A percentile compares a stretch with the other conserved stretches of the same genome.
Conservation (phyloP, 2,888 invertebrate genomes). For the Andrena bucephala region DNA sequence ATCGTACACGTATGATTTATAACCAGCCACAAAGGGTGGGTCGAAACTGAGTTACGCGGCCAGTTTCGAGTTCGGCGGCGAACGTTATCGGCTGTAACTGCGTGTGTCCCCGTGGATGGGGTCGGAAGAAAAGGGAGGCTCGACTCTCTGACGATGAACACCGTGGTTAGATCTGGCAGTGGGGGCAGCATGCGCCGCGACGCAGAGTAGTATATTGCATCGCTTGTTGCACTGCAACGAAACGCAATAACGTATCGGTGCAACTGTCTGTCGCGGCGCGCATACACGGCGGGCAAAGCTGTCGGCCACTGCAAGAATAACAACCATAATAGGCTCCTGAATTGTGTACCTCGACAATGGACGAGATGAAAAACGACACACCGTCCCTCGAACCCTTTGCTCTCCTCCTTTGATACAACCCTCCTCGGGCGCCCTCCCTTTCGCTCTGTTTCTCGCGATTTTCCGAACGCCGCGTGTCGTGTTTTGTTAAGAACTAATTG, state of each 20-base stretch:
- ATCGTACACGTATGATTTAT: slow-evolving; percentile 29
- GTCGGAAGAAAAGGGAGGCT: slow-evolving; percentile 21
- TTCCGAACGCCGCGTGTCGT: not conserved
- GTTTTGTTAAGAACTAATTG: too few species aligned
- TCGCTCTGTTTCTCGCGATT: not conserved
- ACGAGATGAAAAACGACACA: slow-evolving; percentile 72
- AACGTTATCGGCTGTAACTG: slow-evolving; percentile 40
- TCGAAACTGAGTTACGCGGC: slow-evolving; percentile 35
- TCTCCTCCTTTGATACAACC: not conserved
- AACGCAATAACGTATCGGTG: slow-evolving; percentile 75
- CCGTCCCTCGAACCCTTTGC: not conserved
- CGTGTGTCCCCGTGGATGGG: not conserved
- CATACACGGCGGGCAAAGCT: slow-evolving; percentile 70
- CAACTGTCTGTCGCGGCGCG: slow-evolving; percentile 63
- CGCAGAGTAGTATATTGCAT: slow-evolving; percentile 65
- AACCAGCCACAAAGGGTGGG: slow-evolving; percentile 20
- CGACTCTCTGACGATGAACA: slow-evolving; percentile 30
- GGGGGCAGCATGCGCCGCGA: slow-evolving; percentile 30
- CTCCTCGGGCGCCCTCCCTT: not conserved
- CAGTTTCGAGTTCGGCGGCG: slow-evolving; percentile 28
- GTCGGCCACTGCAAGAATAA: slow-evolving; percentile 72
- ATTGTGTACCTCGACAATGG: slow-evolving; percentile 71
- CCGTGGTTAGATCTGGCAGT: slow-evolving; percentile 45
- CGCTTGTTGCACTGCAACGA: slow-evolving; percentile 71
- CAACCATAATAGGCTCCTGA: slow-evolving; percentile 74